phyloP scores from a whole-genome alignment of 2,113 vertebrate species.

The Tetraodon nigroviridis region DNA sequence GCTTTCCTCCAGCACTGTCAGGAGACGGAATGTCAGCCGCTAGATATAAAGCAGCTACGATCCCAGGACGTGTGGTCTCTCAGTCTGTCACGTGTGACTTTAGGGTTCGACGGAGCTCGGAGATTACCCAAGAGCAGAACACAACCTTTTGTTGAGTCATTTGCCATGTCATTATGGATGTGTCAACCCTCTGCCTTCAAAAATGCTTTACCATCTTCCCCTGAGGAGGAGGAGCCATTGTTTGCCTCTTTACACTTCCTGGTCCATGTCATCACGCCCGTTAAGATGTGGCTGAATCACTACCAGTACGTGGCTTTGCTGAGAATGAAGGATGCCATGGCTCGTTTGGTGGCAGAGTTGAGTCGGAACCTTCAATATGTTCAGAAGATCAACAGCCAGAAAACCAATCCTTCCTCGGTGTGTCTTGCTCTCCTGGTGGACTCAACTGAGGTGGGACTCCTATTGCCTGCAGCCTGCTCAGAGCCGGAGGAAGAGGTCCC shows the following conservation, averaged over 20 bases:
- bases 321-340: constrained; percentile 86
- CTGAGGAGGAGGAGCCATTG: constrained; percentile 21
- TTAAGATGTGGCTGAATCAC: constrained; percentile 88
- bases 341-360: constrained; percentile 80
- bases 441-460: constrained; percentile 80
- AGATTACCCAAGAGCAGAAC: constrained; percentile 79
- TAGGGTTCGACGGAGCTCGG: constrained; percentile 88
- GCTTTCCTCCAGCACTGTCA: constrained; percentile 80
- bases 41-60: constrained; percentile 55
- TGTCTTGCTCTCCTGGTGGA: constrained; percentile 82
- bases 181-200: constrained; percentile 75
- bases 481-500: constrained; percentile 64
- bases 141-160: constrained; percentile 85
- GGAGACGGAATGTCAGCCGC: constrained; percentile 58
- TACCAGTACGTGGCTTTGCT: constrained; percentile 93
- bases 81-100: constrained; percentile 76
- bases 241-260: constrained; percentile 81
- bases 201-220: constrained; percentile 10
- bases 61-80: constrained; percentile 89
- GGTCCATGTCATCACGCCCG: constrained; percentile 74
- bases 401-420: constrained; percentile 64
- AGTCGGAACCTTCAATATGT: constrained; percentile 70
- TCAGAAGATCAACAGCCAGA: constrained; percentile 50
- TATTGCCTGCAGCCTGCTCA: constrained; percentile 75
- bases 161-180: constrained; percentile 86